A percentile compares a stretch with the other conserved stretches of the same genome.
phyloP scores from a whole-genome alignment of 2,888 invertebrate genomes.

The Hymenopus coronatus region DNA sequence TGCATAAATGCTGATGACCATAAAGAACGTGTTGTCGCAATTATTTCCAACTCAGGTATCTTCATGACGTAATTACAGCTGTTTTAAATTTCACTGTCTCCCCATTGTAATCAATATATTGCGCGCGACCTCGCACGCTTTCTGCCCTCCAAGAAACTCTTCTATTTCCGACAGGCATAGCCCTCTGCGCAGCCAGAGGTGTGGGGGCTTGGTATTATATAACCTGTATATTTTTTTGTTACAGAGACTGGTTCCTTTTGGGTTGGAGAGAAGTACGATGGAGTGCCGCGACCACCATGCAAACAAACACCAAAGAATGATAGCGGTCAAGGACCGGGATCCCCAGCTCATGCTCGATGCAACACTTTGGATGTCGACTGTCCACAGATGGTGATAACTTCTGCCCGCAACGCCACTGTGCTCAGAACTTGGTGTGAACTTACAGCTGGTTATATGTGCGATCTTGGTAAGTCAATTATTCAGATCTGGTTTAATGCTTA shows the following conservation, averaged over 20 bases:
- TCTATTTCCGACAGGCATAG: no score
- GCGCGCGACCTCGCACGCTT: no score
- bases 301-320: not conserved
- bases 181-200: no score
- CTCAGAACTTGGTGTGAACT: not conserved
- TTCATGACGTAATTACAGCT: no score
- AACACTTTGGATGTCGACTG: not conserved
- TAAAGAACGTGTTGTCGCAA: no score
- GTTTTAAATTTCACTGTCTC: no score
- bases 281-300: slow-evolving; percentile 2
- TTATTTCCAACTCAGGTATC: no score
- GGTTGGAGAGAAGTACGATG: slow-evolving; percentile 1
- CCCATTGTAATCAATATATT: no score
- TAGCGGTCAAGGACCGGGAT: not conserved
- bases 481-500: no score
- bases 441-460: not conserved
- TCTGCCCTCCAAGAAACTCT: no score
- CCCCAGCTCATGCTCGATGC: not conserved
- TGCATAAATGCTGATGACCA: no score
- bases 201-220: not conserved
- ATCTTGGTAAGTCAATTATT: not conserved
- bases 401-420: not conserved
- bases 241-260: not conserved
- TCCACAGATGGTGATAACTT: slow-evolving; percentile 1
- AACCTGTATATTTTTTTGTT: not conserved